Conservation (phyloP, 1,140 invertebrate genomes). For the Patella vulgata region DNA sequence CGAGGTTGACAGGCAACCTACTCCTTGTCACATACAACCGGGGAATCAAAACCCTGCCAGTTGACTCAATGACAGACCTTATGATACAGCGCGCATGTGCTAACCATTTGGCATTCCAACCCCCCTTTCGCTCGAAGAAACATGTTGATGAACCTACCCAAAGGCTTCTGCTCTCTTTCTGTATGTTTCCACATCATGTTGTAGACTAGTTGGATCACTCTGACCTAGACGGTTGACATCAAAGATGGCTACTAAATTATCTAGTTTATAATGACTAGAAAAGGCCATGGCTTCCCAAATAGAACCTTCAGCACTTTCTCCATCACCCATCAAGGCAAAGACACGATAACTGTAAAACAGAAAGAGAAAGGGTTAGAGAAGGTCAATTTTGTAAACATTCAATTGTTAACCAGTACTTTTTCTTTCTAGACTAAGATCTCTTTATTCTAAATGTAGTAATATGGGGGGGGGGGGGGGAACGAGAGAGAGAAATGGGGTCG, state of each 20-base stretch:
- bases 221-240: slow-evolving; percentile 98
- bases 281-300: slow-evolving; percentile 98
- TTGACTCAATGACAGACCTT: too few species aligned
- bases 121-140: too few species aligned
- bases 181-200: slow-evolving; percentile 92
- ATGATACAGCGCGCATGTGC: too few species aligned
- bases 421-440: too few species aligned
- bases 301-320: slow-evolving; percentile 97
- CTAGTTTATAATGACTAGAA: slow-evolving; percentile 92
- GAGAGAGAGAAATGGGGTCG: too few species aligned
- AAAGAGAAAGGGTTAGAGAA: not conserved
- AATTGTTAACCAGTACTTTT: not conserved
- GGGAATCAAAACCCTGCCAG: too few species aligned
- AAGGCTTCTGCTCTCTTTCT: slow-evolving; percentile 89
- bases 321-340: slow-evolving; percentile 96
- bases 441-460: not conserved
- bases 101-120: too few species aligned
- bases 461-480: too few species aligned
- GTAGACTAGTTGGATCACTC: slow-evolving; percentile 91
- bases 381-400: not conserved
- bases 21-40: too few species aligned
- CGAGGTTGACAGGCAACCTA: too few species aligned
- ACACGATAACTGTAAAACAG: slow-evolving; percentile 74
- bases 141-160: too few species aligned
- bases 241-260: slow-evolving; percentile 96